A percentile compares a stretch with the other conserved stretches of the same genome.
Conservation (phyloP, 1,140 invertebrate genomes). For the Grapholita molesta region DNA sequence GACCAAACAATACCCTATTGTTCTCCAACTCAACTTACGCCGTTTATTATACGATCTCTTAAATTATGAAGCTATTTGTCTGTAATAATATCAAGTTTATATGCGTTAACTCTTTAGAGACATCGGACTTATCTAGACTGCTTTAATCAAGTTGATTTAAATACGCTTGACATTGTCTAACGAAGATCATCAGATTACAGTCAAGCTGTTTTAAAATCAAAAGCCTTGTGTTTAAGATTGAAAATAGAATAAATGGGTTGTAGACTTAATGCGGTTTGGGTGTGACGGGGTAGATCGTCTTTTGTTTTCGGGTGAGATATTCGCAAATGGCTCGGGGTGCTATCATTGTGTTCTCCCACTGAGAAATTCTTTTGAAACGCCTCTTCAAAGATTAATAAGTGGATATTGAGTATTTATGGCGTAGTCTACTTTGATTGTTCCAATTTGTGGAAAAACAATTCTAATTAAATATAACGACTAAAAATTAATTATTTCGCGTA, state of each 20-base stretch:
- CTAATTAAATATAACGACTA: too few relatives aligned
- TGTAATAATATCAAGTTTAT: not conserved
- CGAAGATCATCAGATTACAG: not conserved
- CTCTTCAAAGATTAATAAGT: not conserved
- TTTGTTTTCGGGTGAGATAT: not conserved
- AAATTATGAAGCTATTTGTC: not conserved
- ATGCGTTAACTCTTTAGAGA: not conserved
- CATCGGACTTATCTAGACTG: not conserved
- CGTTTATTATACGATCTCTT: not conserved
- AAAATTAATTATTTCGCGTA: too few relatives aligned
- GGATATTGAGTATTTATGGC: not conserved
- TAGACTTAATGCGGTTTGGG: not conserved
- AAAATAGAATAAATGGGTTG: not conserved
- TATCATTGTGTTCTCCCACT: not conserved
- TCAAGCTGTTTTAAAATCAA: not conserved
- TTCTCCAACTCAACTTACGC: not conserved
- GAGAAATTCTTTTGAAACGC: not conserved
- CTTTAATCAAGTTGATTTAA: constrained; percentile 1
- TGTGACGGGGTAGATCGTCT: not conserved
- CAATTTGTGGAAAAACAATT: too few relatives aligned
- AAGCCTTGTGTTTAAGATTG: not conserved
- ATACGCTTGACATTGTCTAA: not conserved
- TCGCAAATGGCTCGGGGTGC: not conserved
- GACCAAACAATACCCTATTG: not conserved
- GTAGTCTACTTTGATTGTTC: too few relatives aligned